Evolutionary conservation across 2,797 vertebrate genomes (phyloP), one percentile per base, ranked within the genome.

Genomic region (Gallirallus australis): DNA sequence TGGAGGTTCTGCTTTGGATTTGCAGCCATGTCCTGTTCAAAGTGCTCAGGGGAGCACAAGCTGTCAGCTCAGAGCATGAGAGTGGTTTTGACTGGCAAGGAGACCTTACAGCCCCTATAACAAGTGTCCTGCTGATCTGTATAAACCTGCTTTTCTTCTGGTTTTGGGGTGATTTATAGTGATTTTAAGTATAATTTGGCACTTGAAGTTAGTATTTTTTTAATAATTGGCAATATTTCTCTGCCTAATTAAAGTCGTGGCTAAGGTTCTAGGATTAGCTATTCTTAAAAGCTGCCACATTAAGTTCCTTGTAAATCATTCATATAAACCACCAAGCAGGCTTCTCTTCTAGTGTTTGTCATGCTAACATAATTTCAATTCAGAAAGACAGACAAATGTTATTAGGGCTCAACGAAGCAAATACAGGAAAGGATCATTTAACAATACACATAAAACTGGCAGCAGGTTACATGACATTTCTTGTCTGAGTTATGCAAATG

Each of bases 371-470:
- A 72, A 86, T 93, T 96, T 96, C 80, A 83, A 60, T 89, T 93
- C 82, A 82, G 90, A 81, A 89, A 45, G 50, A 91, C 52, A 93
- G 77, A 92, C 48, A 93, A 92, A 96, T 52, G 35, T 96, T 95
- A 90, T 90, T 85, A 96, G 75, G 87, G 56, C 16, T 94, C 84
- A 95, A 66, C 50, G 86, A 95, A 94, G 75, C 63, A 91, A 94
- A 85, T 80, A n/a, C 33, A 85, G 47, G 54, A 89, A 81, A 89
- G 56, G 66, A 70, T 91, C 21, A 53, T 91, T 91, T 93, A 72
- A 77, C 7, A 21, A 42, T 90, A 65, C 4, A 27, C 65, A 92
- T 89, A 91, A 96, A 94, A 83, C 42, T 63, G 56, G 35, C 79
- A 65, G 31, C 59, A 70, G 21, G 52, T 87, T 81, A 93, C 56